phyloP scores from a whole-genome alignment of 2,888 invertebrate species.

The Amphipyra berbera region DNA sequence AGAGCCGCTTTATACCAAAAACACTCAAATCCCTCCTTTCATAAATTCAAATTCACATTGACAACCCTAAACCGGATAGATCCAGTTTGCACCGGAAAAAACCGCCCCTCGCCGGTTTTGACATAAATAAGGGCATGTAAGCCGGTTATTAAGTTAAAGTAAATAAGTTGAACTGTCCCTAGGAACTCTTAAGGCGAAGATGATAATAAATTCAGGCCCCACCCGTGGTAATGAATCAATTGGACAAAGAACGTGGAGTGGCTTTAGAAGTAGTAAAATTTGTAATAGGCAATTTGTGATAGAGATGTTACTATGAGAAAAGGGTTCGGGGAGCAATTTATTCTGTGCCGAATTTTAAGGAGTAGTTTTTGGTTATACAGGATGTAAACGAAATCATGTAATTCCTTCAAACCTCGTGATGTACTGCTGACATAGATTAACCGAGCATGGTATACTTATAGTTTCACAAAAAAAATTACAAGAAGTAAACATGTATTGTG shows the following conservation, averaged over 20 bases:
- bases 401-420: no score
- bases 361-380: not conserved
- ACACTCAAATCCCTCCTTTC: constrained; percentile 42
- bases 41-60: constrained; percentile 61
- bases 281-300: constrained; percentile 51
- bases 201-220: constrained; percentile 57
- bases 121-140: constrained; percentile 69
- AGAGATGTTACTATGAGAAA: constrained; percentile 35
- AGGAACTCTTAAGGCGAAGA: constrained; percentile 55
- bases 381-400: no score
- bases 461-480: no score
- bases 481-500: no score
- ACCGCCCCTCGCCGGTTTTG: constrained; percentile 51
- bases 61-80: constrained; percentile 58
- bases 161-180: constrained; percentile 69
- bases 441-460: no score
- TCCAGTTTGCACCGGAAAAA: constrained; percentile 60
- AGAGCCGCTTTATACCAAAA: constrained; percentile 44
- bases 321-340: constrained; percentile 33
- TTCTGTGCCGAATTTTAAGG: not conserved
- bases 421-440: no score
- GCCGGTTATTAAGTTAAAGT: constrained; percentile 70
- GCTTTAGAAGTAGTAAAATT: constrained; percentile 39
- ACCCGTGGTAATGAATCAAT: constrained; percentile 59
- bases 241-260: constrained; percentile 46